These are phyloP conservation scores for Ichneumon xanthorius DNA, from an alignment of 2,888 invertebrate genomes.

Conservation along the genomic window DNA sequence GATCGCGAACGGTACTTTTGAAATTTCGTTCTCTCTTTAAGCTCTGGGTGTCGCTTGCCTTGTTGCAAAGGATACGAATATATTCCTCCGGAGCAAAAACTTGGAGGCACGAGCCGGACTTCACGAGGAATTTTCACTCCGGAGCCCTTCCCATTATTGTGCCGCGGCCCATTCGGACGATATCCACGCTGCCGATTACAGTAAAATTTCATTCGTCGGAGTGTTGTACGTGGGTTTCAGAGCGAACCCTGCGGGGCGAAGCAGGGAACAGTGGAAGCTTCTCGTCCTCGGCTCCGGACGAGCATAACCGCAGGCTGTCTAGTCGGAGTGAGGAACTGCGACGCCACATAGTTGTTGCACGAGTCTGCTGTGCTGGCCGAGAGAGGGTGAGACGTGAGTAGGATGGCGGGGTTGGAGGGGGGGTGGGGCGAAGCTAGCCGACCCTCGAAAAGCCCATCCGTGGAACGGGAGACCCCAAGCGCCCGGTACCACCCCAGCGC, in stretches of 20 bases:
- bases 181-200: not conserved
- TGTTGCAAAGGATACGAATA: constrained; percentile 18
- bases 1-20: constrained; percentile 47
- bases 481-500: constrained; percentile 66
- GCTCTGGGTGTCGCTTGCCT: constrained; percentile 30
- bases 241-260: constrained; percentile 31
- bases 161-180: not conserved
- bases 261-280: constrained; percentile 43
- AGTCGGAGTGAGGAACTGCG: constrained; percentile 80
- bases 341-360: constrained; percentile 79
- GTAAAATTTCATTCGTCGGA: constrained; percentile 45
- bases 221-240: not conserved
- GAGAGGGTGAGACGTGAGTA: constrained; percentile 60
- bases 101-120: not conserved
- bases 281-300: constrained; percentile 74
- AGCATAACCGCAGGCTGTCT: constrained; percentile 81
- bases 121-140: not conserved
- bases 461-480: constrained; percentile 61
- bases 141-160: constrained; percentile 18
- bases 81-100: not conserved
- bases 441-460: constrained; percentile 71
- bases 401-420: constrained; percentile 45
- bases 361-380: constrained; percentile 67
- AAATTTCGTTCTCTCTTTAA: constrained; percentile 60
- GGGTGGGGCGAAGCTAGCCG: constrained; percentile 61